Conservation (phyloP, 2,113 vertebrate genomes). For the Pollachius pollachius region DNA sequence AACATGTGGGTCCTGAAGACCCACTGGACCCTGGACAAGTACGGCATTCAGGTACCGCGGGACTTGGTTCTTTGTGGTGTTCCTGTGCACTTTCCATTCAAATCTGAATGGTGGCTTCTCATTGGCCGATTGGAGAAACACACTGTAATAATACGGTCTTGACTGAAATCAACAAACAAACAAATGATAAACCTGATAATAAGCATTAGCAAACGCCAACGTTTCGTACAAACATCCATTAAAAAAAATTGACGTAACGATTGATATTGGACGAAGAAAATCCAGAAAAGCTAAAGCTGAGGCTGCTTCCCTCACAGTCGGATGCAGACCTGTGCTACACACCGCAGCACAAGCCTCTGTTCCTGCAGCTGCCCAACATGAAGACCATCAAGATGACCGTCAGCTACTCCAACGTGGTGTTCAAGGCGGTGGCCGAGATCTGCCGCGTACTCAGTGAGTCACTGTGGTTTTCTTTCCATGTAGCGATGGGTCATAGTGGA, state of each 20-base stretch:
- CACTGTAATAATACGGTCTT: too few species aligned
- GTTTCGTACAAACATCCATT: too few species aligned
- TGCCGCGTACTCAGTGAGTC: slow-evolving; percentile 91
- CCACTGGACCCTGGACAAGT: slow-evolving; percentile 97
- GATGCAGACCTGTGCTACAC: slow-evolving; percentile 92
- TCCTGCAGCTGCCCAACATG: slow-evolving; percentile 89
- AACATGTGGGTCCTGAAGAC: slow-evolving; percentile 93
- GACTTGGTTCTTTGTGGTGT: not conserved
- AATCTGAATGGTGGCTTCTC: too few species aligned
- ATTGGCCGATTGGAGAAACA: too few species aligned
- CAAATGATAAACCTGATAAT: too few species aligned
- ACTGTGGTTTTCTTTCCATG: too few species aligned
- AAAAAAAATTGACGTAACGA: too few species aligned
- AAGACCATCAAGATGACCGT: slow-evolving; percentile 84
- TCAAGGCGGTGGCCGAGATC: slow-evolving; percentile 87
- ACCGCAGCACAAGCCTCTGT: slow-evolving; percentile 87
- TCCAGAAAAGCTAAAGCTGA: not conserved
- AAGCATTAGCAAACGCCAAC: too few species aligned
- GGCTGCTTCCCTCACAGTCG: slow-evolving; percentile 66
- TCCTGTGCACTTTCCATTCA: not conserved
- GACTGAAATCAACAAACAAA: too few species aligned
- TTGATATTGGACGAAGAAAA: too few species aligned
- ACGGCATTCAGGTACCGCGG: slow-evolving; percentile 73
- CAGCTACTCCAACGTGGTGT: slow-evolving; percentile 89
- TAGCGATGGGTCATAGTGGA: too few species aligned